Evolutionary conservation across 1,140 invertebrate species (phyloP), one percentile per base, ranked within the genome.

Genomic region (Gryon sp.): DNA sequence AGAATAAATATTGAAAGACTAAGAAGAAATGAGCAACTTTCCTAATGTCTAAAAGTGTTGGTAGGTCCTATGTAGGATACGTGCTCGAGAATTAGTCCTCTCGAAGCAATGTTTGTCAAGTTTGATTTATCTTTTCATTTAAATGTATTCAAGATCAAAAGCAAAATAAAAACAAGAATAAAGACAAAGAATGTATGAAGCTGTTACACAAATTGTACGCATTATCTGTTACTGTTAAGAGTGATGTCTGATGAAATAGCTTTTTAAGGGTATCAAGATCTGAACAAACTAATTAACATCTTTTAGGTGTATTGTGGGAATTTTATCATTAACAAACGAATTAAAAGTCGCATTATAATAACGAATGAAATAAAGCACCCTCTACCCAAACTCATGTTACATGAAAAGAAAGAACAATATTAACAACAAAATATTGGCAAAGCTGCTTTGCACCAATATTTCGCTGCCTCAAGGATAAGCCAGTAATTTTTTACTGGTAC

Each of bases 21-120:
- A n/a, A n/a, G n/a, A n/a, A n/a, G n/a, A n/a, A n/a, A n/a, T n/a
- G 40, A 68, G 28, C 62, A 63, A 68, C 59, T 68, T 63, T 78
- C 46, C 69, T 48, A 69, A 73, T 73, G 68, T 73, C 55, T 78
- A 72, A 72, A 75, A 75, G 66, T 60, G 62, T 55, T 53, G 70
- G 57, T 70, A 75, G 63, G 41, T 66, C 43, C 62, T 62, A 28
- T 52, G 76, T 70, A 69, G 66, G 14, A 65, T 66, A 78, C 46
- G 14, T 26, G 26, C 46, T 57, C 43, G 52, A 34, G 40, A 50
- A 63, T 14, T 57, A 75, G 57, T 14, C 19, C 50, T 55, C 53
- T 48, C 59, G 34, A 59, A 48, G 41, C 57, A 65, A 41, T 53
- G 16, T 73, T 65, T 34, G 43, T 73, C 53, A 40, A 38, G 8